A percentile compares a stretch with the other conserved stretches of the same genome.
These are phyloP conservation scores for Coluber constrictor DNA, from an alignment of 2,797 vertebrate species.

Conservation along the genomic window DNA sequence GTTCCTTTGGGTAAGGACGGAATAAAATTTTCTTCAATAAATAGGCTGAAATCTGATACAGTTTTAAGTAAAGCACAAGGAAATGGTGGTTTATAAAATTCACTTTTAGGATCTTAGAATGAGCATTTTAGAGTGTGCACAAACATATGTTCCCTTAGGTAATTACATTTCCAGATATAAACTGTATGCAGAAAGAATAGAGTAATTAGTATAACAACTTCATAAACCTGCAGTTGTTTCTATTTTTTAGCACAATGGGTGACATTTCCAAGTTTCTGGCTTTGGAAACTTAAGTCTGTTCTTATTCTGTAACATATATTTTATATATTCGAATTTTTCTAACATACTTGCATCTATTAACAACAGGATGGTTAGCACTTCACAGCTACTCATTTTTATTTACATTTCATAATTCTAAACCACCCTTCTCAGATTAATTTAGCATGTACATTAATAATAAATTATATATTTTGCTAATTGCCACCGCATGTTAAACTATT, in stretches of 20 bases:
- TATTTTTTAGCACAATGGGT: neutral
- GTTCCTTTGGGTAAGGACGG: neutral
- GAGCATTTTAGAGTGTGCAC: neutral
- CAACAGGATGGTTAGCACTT: neutral
- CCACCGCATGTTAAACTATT: neutral
- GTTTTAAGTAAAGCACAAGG: neutral
- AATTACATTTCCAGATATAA: neutral
- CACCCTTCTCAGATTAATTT: neutral
- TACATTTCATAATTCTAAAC: neutral
- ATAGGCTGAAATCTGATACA: neutral
- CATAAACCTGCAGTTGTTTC: neutral
- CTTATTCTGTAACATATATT: neutral
- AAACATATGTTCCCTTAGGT: neutral
- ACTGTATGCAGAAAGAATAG: neutral
- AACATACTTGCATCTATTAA: neutral
- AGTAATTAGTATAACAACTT: neutral
- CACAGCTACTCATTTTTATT: neutral
- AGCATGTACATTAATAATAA: neutral
- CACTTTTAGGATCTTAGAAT: neutral
- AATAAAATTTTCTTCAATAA: neutral
- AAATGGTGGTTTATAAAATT: neutral
- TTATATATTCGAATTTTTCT: neutral
- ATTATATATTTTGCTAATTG: neutral
- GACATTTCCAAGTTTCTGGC: neutral
- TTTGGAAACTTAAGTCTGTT: neutral